Evolutionary conservation across 2,797 vertebrate genomes (phyloP).

Genomic region (Xenops minutus): DNA sequence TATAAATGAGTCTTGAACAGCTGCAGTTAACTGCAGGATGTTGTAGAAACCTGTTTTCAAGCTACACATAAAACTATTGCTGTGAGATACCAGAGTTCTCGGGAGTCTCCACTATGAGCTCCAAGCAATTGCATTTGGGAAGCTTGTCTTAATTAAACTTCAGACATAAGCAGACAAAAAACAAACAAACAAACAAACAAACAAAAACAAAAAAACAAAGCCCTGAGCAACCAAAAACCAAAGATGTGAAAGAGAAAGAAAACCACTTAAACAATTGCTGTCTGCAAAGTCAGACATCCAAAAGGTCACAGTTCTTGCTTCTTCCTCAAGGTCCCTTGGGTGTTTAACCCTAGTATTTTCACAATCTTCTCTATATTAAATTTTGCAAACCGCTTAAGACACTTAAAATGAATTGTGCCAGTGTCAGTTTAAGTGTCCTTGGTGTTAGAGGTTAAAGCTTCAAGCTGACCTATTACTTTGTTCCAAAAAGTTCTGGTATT

Average conservation of each 20-base stretch:
- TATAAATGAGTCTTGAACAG: not conserved
- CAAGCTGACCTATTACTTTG: not conserved
- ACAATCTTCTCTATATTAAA: not conserved
- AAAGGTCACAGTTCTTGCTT: constrained; percentile 4
- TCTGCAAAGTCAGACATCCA: constrained; percentile 34
- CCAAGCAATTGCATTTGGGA: not conserved
- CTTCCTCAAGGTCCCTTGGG: not conserved
- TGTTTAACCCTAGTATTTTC: not conserved
- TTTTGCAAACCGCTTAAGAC: not conserved
- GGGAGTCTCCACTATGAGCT: not conserved
- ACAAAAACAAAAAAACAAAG: not conserved
- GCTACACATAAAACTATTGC: not conserved
- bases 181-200: not conserved
- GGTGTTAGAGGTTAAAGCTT: not conserved
- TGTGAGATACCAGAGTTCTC: not conserved
- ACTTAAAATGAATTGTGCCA: not conserved
- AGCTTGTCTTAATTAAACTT: constrained; percentile 20
- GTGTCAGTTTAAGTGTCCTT: not conserved
- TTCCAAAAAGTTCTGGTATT: not conserved
- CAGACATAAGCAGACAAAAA: not conserved
- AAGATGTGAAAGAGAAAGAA: not conserved
- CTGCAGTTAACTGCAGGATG: not conserved
- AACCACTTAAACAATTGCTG: not conserved
- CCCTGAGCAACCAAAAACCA: not conserved
- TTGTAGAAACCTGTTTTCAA: not conserved